These are phyloP conservation scores for Chrysina gloriosa DNA, from an alignment of 2,888 invertebrate species.

Conservation along the genomic window DNA sequence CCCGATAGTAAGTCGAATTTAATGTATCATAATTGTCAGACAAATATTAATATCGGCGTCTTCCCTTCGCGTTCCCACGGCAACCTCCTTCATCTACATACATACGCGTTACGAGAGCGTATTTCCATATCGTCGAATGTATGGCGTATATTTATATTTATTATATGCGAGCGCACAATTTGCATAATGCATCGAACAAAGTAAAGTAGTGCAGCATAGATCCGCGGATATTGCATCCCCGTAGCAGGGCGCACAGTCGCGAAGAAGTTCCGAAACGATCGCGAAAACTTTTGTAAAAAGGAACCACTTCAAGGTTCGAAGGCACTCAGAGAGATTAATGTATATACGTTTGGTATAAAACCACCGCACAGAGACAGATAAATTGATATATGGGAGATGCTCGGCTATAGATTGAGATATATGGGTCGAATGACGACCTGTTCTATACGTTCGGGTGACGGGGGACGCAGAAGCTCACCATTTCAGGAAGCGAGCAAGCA, in stretches of 20 bases:
- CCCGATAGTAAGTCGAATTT: no score
- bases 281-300: slow-evolving; percentile 32
- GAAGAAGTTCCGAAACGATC: slow-evolving; percentile 27
- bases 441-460: slow-evolving; percentile 9
- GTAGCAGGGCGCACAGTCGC: neutral
- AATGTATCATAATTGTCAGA: neutral
- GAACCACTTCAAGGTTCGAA: slow-evolving; percentile 31
- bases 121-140: neutral
- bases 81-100: neutral
- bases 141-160: neutral
- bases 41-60: neutral
- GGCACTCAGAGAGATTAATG: slow-evolving; percentile 61
- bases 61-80: neutral
- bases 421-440: slow-evolving; percentile 50
- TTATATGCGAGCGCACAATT: slow-evolving; percentile 6
- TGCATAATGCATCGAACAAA: slow-evolving; percentile 21
- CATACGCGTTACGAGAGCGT: neutral
- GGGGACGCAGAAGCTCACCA: neutral
- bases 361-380: slow-evolving; percentile 56
- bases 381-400: slow-evolving; percentile 62
- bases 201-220: slow-evolving; percentile 1
- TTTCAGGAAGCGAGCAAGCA: neutral
- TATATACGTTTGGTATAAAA: slow-evolving; percentile 40
- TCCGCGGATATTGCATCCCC: neutral
- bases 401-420: slow-evolving; percentile 61